These are phyloP conservation scores for Thrips palmi DNA, from an alignment of 1,140 invertebrate species.

Conservation along the genomic window DNA sequence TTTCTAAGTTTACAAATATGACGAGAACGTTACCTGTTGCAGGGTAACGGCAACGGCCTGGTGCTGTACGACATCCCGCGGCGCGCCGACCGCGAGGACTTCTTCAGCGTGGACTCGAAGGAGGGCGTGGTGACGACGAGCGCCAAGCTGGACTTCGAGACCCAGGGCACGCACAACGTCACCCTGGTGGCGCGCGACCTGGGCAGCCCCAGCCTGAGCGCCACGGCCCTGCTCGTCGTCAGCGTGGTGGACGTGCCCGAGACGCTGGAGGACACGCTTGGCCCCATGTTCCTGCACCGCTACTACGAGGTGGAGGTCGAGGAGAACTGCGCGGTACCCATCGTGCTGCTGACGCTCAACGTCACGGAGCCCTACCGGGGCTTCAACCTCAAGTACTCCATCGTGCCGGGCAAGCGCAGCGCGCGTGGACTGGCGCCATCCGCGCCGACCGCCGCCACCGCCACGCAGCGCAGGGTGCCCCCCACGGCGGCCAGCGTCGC, in stretches of 20 bases:
- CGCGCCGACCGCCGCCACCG: no score
- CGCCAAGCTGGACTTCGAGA: conserved; percentile 52
- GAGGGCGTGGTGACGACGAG: conserved; percentile 61
- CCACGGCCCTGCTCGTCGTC: conserved; percentile 49
- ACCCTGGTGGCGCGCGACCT: conserved; percentile 66
- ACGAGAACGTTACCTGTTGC: no score
- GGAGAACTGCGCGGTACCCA: conserved; percentile 48
- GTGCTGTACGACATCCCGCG: conserved; percentile 48
- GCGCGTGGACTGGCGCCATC: no score
- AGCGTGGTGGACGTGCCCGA: conserved; percentile 44
- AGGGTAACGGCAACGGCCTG: conserved; percentile 65
- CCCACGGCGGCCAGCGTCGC: no score
- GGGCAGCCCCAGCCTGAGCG: conserved; percentile 59
- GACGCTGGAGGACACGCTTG: conserved; percentile 14
- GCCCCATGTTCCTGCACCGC: conserved; percentile 43
- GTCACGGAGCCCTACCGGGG: conserved; percentile 25
- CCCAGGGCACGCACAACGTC: conserved; percentile 43
- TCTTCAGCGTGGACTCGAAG: conserved; percentile 61
- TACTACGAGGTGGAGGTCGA: conserved; percentile 62
- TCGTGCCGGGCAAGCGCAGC: conserved; percentile 31
- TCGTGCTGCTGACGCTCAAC: conserved; percentile 48
- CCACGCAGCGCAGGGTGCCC: no score
- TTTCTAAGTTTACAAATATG: no score
- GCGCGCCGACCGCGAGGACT: conserved; percentile 34
- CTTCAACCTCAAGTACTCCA: conserved; percentile 23